These are phyloP conservation scores for Epinephelus lanceolatus DNA, from an alignment of 2,113 vertebrate genomes.

Conservation along the genomic window DNA sequence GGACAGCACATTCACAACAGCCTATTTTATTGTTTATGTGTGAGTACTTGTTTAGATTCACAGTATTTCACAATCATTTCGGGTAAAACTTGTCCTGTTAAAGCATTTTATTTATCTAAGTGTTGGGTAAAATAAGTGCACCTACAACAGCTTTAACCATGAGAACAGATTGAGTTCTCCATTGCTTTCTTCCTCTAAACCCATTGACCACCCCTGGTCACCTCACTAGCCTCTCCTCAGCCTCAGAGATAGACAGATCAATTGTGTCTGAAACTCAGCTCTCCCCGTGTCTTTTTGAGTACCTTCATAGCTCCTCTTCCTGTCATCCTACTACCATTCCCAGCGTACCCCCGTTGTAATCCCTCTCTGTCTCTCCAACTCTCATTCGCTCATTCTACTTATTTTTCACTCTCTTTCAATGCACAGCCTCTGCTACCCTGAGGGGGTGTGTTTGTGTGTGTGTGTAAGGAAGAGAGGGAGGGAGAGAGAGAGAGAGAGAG, in stretches of 20 bases:
- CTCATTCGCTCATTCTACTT: slow-evolving; percentile 66
- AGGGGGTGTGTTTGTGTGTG: slow-evolving; percentile 29
- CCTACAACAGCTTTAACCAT: not conserved
- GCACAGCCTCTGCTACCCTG: slow-evolving; percentile 50
- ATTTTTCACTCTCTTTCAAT: slow-evolving; percentile 60
- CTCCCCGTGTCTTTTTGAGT: slow-evolving; percentile 53
- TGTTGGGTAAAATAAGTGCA: not conserved
- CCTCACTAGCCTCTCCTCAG: slow-evolving; percentile 34
- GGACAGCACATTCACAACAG: not conserved
- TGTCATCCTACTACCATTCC: slow-evolving; percentile 59
- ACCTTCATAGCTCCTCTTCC: slow-evolving; percentile 52
- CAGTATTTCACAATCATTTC: not conserved
- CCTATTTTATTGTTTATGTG: not conserved
- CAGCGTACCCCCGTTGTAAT: slow-evolving; percentile 56
- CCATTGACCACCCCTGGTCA: slow-evolving; percentile 37
- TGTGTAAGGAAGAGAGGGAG: not conserved
- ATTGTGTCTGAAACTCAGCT: slow-evolving; percentile 68
- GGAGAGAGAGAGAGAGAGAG: not conserved
- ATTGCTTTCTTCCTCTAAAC: slow-evolving; percentile 40
- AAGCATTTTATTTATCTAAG: not conserved
- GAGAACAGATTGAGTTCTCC: slow-evolving; percentile 14
- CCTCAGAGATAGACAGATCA: slow-evolving; percentile 64
- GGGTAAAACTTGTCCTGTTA: not conserved
- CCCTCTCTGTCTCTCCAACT: slow-evolving; percentile 59
- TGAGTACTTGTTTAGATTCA: not conserved